phyloP scores from a whole-genome alignment of 2,113 vertebrate genomes.

The Myocastor coypus region DNA sequence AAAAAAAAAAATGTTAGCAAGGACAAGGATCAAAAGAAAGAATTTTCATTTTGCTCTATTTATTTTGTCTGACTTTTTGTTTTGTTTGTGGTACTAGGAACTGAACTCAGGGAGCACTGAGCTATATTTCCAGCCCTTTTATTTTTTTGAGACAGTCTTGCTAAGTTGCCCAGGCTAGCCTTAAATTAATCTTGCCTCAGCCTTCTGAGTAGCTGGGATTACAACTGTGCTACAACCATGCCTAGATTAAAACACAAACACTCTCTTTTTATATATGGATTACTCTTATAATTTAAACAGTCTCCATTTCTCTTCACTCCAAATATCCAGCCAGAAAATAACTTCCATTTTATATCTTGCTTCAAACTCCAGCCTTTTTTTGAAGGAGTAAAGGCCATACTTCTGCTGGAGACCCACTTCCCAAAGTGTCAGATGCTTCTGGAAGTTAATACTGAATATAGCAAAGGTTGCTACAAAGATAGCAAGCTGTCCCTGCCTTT shows the following conservation, averaged over 20 bases:
- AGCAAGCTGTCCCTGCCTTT: neutral
- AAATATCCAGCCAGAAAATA: slow-evolving; percentile 34
- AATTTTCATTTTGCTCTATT: slow-evolving; percentile 1
- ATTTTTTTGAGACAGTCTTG: neutral
- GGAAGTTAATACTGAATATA: neutral
- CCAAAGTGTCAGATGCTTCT: slow-evolving; percentile 47
- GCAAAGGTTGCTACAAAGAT: neutral
- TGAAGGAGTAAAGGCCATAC: neutral
- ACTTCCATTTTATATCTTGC: slow-evolving; percentile 45
- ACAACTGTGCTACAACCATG: neutral
- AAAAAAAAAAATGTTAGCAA: neutral
- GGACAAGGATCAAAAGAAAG: neutral
- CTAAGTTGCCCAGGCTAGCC: neutral
- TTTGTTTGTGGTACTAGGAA: neutral
- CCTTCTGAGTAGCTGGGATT: neutral
- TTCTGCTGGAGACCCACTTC: neutral
- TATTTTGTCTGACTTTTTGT: neutral
- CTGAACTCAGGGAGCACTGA: neutral
- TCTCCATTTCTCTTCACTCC: neutral
- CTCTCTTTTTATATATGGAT: neutral
- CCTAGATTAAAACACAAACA: neutral
- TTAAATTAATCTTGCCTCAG: neutral
- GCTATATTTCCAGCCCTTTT: neutral
- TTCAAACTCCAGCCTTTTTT: slow-evolving; percentile 59
- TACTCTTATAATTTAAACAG: slow-evolving; percentile 44